Base-by-base conservation (phyloP, 2,888 invertebrate species). In the Platypus cylindrus region DNA sequence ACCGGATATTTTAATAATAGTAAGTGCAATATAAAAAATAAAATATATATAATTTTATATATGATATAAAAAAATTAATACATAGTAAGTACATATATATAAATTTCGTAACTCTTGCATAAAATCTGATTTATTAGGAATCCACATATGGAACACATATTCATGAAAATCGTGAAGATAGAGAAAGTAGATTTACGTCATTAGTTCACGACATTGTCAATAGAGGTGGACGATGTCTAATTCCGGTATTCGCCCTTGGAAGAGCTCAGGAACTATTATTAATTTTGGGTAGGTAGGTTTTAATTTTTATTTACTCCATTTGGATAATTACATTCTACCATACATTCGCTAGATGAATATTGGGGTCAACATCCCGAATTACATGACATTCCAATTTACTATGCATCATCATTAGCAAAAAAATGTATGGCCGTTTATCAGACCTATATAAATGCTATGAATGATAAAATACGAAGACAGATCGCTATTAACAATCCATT, bases 401-500 rank as follows among this genome's bases (percentile, higher is more conserved):
- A 99, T 67, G 98, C 98, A 7, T 97, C 95, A 0, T 94, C 97
- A 0, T 67, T 99, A 43, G 98, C 98, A 29, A 98, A 98, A 66
- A 98, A 98, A 61, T 99, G 98, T 58, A 99, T 99, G 97, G 87
- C 94, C 36, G 98, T 99, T 1, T 99, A 99, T 67, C 98, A 99
- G 66, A 98, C 98, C 0, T 99, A 95, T 61, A 83, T 98, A 3
- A 95, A 95, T 64, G 95, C 97, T 0, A 99, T 99, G 98, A 99
- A 99, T 63, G 94, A 97, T 53, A 80, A 82, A 56, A 98, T 99
- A 47, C 75, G 86, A 9, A 65, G 93, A 2, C 97, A 97, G 66
- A 97, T 98, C 54, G 90, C 94, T 1, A 82, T 95, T 44, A 94
- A 90, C 59, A 99, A 98, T 67, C 98, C 98, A 0, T 99, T 98